Percentiles rank a stretch among this genome's conserved stretches.
Conservation (phyloP, 2,113 vertebrate species). For the human (Homo sapiens) region DNA sequence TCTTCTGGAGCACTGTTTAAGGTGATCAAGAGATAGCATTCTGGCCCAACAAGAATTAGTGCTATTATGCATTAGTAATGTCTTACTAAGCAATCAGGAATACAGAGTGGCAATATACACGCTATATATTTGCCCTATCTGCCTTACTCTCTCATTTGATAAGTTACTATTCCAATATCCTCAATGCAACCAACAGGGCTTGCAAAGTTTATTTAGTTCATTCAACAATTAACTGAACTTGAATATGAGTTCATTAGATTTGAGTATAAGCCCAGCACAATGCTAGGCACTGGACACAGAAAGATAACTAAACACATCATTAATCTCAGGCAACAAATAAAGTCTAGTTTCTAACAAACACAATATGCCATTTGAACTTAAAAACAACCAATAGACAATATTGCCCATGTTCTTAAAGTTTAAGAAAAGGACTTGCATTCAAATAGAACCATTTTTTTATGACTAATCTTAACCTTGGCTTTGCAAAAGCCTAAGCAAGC, state of each 20-base stretch:
- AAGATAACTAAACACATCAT: not conserved
- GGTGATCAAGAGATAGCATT: not conserved
- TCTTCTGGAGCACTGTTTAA: not conserved
- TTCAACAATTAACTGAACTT: constrained; percentile 11
- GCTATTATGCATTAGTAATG: not conserved
- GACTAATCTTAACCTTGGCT: not conserved
- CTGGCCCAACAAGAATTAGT: not conserved
- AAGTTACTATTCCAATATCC: not conserved
- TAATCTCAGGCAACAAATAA: not conserved
- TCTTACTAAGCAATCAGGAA: not conserved
- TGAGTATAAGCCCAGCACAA: not conserved
- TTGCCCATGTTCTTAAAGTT: not conserved
- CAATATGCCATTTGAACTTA: not conserved
- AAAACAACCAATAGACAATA: not conserved
- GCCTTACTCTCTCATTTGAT: not conserved
- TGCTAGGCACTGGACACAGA: not conserved
- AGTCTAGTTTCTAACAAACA: not conserved
- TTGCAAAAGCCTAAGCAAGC: not conserved
- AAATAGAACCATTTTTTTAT: not conserved
- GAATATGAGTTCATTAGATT: not conserved
- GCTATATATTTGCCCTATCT: not conserved
- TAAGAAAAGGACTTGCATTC: not conserved
- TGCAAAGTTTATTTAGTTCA: constrained; percentile 25
- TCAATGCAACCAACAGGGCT: not conserved
- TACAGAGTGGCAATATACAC: not conserved